These are phyloP conservation scores for Benthochromis sp. DNA, from an alignment of 2,113 vertebrate genomes.

Conservation along the genomic window DNA sequence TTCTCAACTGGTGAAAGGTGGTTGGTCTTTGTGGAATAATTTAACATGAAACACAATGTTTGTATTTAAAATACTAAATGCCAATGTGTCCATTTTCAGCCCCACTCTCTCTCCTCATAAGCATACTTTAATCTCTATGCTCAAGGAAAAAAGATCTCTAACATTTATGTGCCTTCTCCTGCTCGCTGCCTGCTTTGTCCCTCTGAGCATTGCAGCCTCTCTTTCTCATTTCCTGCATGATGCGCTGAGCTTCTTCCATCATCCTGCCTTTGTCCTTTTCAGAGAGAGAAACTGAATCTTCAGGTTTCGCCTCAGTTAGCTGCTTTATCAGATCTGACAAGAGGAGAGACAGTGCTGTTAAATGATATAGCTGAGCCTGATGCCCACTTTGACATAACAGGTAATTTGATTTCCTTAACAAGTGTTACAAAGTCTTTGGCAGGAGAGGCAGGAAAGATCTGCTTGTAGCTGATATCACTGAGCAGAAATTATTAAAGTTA, in stretches of 20 bases:
- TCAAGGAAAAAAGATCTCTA: background rate
- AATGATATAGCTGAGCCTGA: background rate
- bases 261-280: background rate
- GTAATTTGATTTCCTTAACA: background rate
- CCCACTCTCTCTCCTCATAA: background rate
- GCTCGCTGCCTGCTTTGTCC: background rate
- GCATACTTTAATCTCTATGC: background rate
- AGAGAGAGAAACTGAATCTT: background rate
- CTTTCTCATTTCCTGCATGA: conserved; percentile 30
- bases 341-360: background rate
- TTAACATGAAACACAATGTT: background rate
- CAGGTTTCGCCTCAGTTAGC: background rate
- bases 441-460: background rate
- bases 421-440: background rate
- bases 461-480: background rate
- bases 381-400: background rate
- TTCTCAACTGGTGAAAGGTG: background rate
- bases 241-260: conserved; percentile 13
- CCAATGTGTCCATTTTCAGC: background rate
- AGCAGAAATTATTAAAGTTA: background rate
- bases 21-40: background rate
- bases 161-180: conserved; percentile 10
- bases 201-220: conserved; percentile 23
- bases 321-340: conserved; percentile 37
- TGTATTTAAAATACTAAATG: background rate